phyloP scores from a whole-genome alignment of 1,140 invertebrate genomes.

The Bilobella aurantiaca region DNA sequence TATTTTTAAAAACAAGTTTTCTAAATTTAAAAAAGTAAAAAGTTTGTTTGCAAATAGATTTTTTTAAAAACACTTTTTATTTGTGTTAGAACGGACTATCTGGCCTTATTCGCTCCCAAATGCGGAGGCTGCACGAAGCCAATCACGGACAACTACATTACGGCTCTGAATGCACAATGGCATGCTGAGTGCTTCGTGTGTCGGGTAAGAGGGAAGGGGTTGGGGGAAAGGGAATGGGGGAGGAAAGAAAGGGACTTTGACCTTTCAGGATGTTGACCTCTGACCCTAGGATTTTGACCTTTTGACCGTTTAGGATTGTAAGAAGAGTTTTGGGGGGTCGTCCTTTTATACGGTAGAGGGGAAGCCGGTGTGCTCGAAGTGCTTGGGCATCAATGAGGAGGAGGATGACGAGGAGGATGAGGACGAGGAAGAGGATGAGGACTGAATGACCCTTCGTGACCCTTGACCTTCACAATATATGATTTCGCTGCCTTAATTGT shows the following conservation, averaged over 20 bases:
- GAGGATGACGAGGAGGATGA: slow-evolving; percentile 51
- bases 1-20: no score
- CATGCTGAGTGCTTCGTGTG: slow-evolving; percentile 99
- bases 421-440: slow-evolving; percentile 49
- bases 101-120: slow-evolving; percentile 97
- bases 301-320: slow-evolving; percentile 87
- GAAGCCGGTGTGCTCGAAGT: slow-evolving; percentile 78
- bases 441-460: slow-evolving; percentile 19
- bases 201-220: slow-evolving; percentile 62
- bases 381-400: slow-evolving; percentile 58
- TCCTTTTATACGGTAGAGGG: slow-evolving; percentile 92
- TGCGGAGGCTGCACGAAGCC: slow-evolving; percentile 92
- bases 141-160: slow-evolving; percentile 99
- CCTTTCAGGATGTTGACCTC: no score
- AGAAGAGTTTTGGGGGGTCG: slow-evolving; percentile 76
- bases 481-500: not conserved
- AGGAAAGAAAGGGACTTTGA: not conserved
- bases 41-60: no score
- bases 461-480: no score
- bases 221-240: not conserved
- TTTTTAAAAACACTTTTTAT: no score
- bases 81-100: slow-evolving; percentile 88
- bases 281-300: no score
- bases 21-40: no score
- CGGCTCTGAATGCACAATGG: slow-evolving; percentile 94